Percentiles rank a stretch among this genome's conserved stretches.
Evolutionary conservation across 2,797 vertebrate species (phyloP).

Genomic region (Sebastes taczanowskii): DNA sequence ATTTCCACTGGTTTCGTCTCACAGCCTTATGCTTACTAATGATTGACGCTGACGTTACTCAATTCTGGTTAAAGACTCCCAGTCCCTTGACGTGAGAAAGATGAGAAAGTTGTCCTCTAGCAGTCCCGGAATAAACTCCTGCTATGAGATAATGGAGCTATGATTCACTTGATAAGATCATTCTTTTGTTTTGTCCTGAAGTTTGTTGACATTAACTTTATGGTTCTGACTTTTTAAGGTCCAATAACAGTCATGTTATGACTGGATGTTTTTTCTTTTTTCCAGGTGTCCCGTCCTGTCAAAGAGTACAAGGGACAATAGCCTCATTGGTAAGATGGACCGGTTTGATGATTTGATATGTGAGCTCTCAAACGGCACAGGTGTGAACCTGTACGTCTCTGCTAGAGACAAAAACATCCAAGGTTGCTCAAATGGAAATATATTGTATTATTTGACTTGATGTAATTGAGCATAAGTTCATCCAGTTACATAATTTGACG

Average conservation of each 20-base stretch:
- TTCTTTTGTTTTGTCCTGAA: background rate
- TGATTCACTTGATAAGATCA: background rate
- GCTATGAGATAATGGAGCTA: background rate
- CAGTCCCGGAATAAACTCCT: background rate
- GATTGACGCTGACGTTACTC: slow-evolving; percentile 71
- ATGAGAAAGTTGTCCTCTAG: background rate
- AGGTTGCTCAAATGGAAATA: background rate
- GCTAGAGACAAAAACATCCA: background rate
- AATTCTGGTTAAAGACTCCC: slow-evolving; percentile 58
- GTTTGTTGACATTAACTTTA: background rate
- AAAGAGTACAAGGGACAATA: slow-evolving; percentile 49
- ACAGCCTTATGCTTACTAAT: slow-evolving; percentile 60
- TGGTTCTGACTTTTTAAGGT: background rate
- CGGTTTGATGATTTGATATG: slow-evolving; percentile 9
- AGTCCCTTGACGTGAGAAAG: background rate
- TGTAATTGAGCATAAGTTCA: no score
- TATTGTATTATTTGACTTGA: background rate
- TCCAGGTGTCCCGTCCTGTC: slow-evolving; percentile 28
- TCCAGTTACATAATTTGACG: background rate
- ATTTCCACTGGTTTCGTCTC: slow-evolving; percentile 10
- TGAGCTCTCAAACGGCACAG: slow-evolving; percentile 24
- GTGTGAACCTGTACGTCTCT: background rate
- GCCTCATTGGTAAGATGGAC: slow-evolving; percentile 16
- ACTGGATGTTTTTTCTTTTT: slow-evolving; percentile 5
- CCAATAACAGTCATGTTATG: background rate